phyloP scores from a whole-genome alignment of 2,888 invertebrate species.

The Temnothorax ravouxi region DNA sequence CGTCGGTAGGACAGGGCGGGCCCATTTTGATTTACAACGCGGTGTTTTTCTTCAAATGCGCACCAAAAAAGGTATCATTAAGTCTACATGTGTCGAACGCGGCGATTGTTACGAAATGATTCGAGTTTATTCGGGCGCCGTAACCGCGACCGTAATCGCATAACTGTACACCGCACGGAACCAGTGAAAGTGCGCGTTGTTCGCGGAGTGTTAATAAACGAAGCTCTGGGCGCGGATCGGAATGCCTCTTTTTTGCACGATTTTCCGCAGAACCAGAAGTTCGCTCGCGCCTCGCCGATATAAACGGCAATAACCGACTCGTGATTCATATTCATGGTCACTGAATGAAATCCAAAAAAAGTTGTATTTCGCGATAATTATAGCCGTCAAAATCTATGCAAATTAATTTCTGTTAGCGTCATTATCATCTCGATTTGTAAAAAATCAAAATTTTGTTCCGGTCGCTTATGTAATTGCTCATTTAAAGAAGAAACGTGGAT shows the following conservation, averaged over 20 bases:
- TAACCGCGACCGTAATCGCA: conserved; percentile 22
- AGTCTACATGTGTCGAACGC: neutral
- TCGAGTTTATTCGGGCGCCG: conserved; percentile 32
- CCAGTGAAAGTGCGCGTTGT: conserved; percentile 69
- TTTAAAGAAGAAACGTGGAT: neutral
- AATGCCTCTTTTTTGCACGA: conserved; percentile 34
- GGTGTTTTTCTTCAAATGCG: neutral
- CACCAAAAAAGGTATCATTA: neutral
- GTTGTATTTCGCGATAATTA: neutral
- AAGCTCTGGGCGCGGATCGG: conserved; percentile 40
- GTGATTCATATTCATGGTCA: conserved; percentile 45
- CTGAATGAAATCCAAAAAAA: neutral
- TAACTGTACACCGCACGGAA: conserved; percentile 58
- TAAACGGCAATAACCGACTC: neutral
- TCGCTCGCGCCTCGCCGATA: neutral
- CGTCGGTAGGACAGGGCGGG: no score
- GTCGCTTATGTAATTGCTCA: neutral
- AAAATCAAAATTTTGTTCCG: neutral
- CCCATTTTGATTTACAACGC: neutral
- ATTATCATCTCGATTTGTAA: neutral
- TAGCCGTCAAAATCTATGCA: neutral
- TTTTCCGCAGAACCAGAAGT: conserved; percentile 31
- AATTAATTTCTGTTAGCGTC: neutral
- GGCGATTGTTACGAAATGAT: conserved; percentile 39
- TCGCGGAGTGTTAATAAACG: conserved; percentile 64